These are phyloP conservation scores for Bombus waltoni DNA, from an alignment of 1,140 invertebrate genomes.

Conservation along the genomic window DNA sequence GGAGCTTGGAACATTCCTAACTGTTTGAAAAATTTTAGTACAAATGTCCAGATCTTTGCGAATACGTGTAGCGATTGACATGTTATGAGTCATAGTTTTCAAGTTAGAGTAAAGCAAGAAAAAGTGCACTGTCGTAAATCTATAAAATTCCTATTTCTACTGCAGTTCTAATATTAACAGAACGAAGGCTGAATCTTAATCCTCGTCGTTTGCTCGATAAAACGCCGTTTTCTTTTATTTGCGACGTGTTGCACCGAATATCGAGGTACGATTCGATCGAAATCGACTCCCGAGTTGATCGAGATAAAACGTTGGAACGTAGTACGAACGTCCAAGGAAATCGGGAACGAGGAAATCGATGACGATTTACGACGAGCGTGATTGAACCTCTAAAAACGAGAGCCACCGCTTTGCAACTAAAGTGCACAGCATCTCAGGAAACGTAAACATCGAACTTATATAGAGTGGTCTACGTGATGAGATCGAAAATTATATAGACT, in stretches of 20 bases:
- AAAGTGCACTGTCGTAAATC: too few species aligned
- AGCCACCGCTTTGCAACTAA: conserved; percentile 33
- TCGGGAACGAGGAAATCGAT: conserved; percentile 42
- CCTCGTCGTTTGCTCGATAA: too few species aligned
- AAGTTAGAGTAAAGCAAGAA: too few species aligned
- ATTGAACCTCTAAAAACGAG: conserved; percentile 42
- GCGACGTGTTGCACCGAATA: background rate
- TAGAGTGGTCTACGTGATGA: conserved; percentile 41
- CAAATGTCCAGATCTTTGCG: too few species aligned
- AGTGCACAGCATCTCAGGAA: conserved; percentile 19
- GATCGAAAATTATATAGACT: conserved; percentile 50
- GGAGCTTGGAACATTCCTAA: too few species aligned
- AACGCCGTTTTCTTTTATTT: background rate
- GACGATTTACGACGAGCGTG: conserved; percentile 48
- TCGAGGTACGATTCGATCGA: background rate
- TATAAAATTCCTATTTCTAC: background rate
- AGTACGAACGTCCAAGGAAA: conserved; percentile 25
- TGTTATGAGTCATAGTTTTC: too few species aligned
- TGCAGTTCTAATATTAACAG: background rate
- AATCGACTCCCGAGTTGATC: background rate
- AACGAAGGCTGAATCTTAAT: background rate
- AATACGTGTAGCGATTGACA: too few species aligned
- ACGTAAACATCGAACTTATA: conserved; percentile 40
- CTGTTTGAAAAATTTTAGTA: too few species aligned
- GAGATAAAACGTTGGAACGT: conserved; percentile 33